These are phyloP conservation scores for Trialeurodes vaporariorum DNA, from an alignment of 1,140 invertebrate species.

Conservation along the genomic window DNA sequence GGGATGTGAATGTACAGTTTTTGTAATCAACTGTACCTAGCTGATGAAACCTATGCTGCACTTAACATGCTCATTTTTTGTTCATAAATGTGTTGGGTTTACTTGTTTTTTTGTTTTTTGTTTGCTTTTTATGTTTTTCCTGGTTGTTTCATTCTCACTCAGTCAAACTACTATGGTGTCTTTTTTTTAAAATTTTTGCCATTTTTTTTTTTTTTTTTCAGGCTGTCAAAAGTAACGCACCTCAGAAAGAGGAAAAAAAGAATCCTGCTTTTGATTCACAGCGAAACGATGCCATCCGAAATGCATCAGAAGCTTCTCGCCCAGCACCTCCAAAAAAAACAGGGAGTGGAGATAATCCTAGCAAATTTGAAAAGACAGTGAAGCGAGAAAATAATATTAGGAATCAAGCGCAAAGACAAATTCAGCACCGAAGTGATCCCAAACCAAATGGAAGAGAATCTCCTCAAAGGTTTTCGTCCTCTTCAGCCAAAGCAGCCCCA, in stretches of 20 bases:
- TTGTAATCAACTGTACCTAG: no score
- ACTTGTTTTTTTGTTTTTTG: no score
- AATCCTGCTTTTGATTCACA: neutral
- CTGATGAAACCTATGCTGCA: no score
- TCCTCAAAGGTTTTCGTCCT: no score
- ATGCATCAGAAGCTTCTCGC: neutral
- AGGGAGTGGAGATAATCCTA: no score
- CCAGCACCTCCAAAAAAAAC: neutral
- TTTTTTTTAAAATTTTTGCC: no score
- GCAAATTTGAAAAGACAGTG: neutral
- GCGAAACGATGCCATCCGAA: neutral
- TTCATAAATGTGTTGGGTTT: no score
- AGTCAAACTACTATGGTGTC: no score
- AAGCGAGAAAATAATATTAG: neutral
- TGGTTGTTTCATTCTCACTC: no score
- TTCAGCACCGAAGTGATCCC: neutral
- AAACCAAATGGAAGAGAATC: neutral
- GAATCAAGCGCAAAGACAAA: neutral
- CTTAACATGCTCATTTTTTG: no score
- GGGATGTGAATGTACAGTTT: no score
- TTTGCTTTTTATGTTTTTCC: no score
- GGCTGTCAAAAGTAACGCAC: neutral
- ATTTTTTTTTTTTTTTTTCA: neutral
- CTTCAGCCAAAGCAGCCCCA: neutral
- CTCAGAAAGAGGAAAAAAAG: neutral